Conservation (phyloP, 2,113 vertebrate species). For the Carassius auratus region DNA sequence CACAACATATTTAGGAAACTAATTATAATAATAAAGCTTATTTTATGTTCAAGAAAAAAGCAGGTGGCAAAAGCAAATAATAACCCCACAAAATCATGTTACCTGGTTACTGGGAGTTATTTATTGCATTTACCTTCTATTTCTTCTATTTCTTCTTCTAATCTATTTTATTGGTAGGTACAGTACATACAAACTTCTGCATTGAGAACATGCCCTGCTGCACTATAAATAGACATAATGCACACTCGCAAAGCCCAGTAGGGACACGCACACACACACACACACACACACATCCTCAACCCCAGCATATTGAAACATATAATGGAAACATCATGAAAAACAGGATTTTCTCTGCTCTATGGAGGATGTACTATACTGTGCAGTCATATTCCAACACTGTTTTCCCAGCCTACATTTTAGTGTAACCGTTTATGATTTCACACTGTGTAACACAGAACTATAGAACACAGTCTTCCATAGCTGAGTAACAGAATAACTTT, state of each 20-base stretch:
- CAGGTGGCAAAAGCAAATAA: too few species aligned
- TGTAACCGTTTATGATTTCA: neutral
- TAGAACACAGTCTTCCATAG: neutral
- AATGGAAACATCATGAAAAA: neutral
- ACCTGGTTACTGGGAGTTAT: neutral
- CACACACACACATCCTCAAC: neutral
- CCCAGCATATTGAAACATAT: neutral
- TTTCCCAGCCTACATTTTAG: neutral
- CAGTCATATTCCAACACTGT: neutral
- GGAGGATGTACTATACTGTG: neutral
- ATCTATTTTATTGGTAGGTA: constrained; percentile 15
- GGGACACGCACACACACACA: too few species aligned
- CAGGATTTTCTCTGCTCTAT: neutral
- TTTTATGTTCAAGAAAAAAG: neutral
- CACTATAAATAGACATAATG: constrained; percentile 39
- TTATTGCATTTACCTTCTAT: neutral
- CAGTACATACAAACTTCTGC: constrained; percentile 10
- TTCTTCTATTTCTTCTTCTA: neutral
- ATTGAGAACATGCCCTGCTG: constrained; percentile 10
- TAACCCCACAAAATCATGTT: too few species aligned
- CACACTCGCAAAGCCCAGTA: neutral
- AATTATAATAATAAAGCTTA: neutral
- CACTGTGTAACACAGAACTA: neutral
- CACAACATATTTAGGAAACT: too few species aligned
- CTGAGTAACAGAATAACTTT: neutral